Evolutionary conservation across 2,797 vertebrate genomes (phyloP).

Genomic region (Molossus alvarezi): DNA sequence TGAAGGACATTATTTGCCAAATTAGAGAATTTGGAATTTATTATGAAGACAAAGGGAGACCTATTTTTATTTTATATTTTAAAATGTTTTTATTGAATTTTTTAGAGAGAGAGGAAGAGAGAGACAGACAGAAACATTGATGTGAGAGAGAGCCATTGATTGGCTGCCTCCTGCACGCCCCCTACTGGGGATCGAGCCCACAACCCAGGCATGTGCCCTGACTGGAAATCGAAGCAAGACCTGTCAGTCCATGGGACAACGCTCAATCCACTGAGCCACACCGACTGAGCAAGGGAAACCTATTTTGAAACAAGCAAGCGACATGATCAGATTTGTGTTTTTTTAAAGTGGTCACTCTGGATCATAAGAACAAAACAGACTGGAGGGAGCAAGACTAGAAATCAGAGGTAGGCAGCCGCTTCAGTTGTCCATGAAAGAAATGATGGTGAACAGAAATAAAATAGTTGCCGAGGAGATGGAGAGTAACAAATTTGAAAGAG

Average conservation of each 20-base stretch:
- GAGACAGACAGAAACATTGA: too few relatives aligned
- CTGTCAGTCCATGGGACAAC: too few relatives aligned
- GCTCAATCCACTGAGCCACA: too few relatives aligned
- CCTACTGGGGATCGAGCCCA: too few relatives aligned
- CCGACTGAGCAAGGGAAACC: too few relatives aligned
- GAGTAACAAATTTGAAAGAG: background rate
- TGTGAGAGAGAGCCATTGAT: too few relatives aligned
- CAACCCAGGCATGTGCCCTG: too few relatives aligned
- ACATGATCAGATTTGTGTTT: background rate
- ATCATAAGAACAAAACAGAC: background rate
- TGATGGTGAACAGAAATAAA: background rate
- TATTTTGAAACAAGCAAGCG: background rate
- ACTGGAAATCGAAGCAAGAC: too few relatives aligned
- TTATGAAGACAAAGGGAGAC: background rate
- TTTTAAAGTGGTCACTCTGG: background rate
- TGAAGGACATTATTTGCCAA: background rate
- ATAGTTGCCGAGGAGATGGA: background rate
- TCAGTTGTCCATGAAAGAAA: background rate
- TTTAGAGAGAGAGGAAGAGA: too few relatives aligned
- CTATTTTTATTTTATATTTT: background rate
- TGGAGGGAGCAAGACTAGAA: background rate
- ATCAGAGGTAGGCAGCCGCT: background rate
- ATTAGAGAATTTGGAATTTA: background rate
- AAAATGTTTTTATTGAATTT: too few relatives aligned
- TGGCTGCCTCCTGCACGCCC: too few relatives aligned